Evolutionary conservation across 2,113 vertebrate genomes (phyloP).

Genomic region (Pipa parva): DNA sequence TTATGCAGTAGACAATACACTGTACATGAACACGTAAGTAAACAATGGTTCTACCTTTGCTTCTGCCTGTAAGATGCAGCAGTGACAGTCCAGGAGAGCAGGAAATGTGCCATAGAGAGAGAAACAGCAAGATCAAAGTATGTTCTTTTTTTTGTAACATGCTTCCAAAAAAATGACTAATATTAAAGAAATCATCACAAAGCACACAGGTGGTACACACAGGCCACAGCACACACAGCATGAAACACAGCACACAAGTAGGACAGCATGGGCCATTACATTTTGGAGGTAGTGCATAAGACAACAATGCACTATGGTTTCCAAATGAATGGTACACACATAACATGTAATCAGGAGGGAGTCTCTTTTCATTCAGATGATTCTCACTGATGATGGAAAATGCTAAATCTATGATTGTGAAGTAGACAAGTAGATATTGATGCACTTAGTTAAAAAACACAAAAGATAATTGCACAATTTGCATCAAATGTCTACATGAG

Average conservation of each 20-base stretch:
- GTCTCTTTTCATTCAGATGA: too few species aligned
- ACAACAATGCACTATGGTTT: too few species aligned
- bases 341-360: too few species aligned
- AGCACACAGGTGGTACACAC: neutral
- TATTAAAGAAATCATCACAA: neutral
- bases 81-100: constrained; percentile 18
- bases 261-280: neutral
- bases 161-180: constrained; percentile 1
- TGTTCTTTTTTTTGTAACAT: constrained; percentile 19
- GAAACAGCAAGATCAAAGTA: constrained; percentile 2
- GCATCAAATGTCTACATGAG: too few species aligned
- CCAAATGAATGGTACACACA: too few species aligned
- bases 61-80: constrained; percentile 19
- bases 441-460: too few species aligned
- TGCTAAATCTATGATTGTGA: too few species aligned
- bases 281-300: too few species aligned
- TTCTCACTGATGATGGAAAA: too few species aligned
- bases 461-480: too few species aligned
- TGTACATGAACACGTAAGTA: neutral
- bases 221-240: neutral
- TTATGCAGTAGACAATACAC: neutral
- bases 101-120: constrained; percentile 7
- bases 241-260: neutral
- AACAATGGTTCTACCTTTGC: constrained; percentile 25
- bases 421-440: too few species aligned